phyloP scores from a whole-genome alignment of 2,113 vertebrate species.

The Carassius gibelio region DNA sequence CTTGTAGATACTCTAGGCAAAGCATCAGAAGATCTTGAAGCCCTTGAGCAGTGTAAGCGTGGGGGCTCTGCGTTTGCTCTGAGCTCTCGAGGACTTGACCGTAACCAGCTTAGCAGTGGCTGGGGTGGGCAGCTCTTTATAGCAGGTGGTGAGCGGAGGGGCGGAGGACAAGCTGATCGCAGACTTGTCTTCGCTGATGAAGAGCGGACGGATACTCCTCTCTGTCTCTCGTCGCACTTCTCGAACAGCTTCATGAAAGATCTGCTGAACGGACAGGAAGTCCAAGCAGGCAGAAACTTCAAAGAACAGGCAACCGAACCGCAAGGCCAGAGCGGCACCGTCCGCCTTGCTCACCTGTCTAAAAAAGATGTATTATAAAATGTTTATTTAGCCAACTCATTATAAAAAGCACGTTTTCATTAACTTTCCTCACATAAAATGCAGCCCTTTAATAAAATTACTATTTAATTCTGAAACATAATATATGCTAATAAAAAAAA shows the following conservation, averaged over 20 bases:
- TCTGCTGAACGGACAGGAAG: constrained; percentile 77
- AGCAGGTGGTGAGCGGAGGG: constrained; percentile 74
- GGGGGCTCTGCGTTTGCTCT: constrained; percentile 89
- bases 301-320: constrained; percentile 80
- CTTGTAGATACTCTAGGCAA: constrained; percentile 13
- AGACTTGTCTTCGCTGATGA: constrained; percentile 80
- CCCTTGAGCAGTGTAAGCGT: constrained; percentile 89
- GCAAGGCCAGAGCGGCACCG: constrained; percentile 77
- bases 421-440: background rate
- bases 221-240: constrained; percentile 76
- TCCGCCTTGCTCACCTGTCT: constrained; percentile 87
- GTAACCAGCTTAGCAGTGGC: constrained; percentile 91
- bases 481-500: background rate
- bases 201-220: constrained; percentile 71
- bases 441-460: background rate
- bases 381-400: background rate
- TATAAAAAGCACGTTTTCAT: constrained; percentile 1
- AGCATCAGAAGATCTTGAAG: constrained; percentile 88
- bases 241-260: constrained; percentile 85
- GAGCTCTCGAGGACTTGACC: constrained; percentile 87
- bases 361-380: constrained; percentile 35
- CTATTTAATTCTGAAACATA: background rate
- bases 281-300: constrained; percentile 89
- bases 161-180: constrained; percentile 63
- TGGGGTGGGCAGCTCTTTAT: constrained; percentile 87